phyloP scores from a whole-genome alignment of 1,140 invertebrate genomes.

The Leptinotarsa undecemlineata region DNA sequence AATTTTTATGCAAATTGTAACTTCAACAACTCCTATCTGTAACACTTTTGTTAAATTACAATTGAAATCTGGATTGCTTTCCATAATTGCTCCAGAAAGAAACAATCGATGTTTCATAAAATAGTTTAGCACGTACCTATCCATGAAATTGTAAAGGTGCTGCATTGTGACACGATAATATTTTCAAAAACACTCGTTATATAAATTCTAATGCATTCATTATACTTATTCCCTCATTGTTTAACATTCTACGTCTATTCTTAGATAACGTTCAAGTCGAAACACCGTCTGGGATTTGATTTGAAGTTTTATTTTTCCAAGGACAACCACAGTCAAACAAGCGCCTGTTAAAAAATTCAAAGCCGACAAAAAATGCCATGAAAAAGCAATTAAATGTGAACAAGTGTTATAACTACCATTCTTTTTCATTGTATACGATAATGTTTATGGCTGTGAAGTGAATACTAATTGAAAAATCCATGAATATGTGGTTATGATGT shows the following conservation, averaged over 20 bases:
- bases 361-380: slow-evolving; percentile 9
- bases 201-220: no score
- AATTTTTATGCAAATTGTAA: no score
- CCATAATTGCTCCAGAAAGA: no score
- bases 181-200: no score
- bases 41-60: no score
- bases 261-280: not conserved
- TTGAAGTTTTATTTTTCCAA: slow-evolving; percentile 4
- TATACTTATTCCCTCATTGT: not conserved
- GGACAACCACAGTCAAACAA: slow-evolving; percentile 12
- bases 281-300: slow-evolving; percentile 5
- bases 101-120: no score
- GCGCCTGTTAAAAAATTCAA: slow-evolving; percentile 19
- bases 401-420: slow-evolving; percentile 19
- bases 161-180: no score
- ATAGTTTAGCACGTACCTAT: no score
- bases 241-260: not conserved
- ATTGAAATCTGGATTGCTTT: no score
- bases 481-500: not conserved
- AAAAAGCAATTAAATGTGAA: slow-evolving; percentile 18
- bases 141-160: no score
- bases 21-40: no score
- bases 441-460: slow-evolving; percentile 9
- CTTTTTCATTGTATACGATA: slow-evolving; percentile 14
- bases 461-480: slow-evolving; percentile 11